A percentile compares a stretch with the other conserved stretches of the same genome.
Evolutionary conservation across 2,888 invertebrate genomes (phyloP).

Genomic region (Steinernema scapterisci): DNA sequence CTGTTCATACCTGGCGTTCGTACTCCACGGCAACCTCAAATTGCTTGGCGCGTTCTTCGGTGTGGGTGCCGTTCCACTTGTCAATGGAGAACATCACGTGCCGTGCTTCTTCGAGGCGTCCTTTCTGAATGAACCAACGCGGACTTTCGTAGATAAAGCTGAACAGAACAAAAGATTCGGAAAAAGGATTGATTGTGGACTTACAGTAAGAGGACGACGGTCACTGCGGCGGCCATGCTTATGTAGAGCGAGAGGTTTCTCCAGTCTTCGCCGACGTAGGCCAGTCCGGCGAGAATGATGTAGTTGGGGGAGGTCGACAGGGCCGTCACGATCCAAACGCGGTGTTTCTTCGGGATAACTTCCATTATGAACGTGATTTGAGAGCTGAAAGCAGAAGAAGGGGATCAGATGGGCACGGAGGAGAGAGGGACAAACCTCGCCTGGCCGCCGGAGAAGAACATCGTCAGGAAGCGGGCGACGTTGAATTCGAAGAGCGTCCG

Average conservation of each 20-base stretch:
- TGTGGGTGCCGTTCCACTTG: conserved; percentile 41
- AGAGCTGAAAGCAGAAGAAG: background rate
- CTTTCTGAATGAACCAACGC: conserved; percentile 50
- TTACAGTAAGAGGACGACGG: conserved; percentile 40
- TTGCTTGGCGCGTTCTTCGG: conserved; percentile 34
- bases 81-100: conserved; percentile 39
- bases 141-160: conserved; percentile 43
- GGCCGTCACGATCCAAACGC: conserved; percentile 55
- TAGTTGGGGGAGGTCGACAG: conserved; percentile 60
- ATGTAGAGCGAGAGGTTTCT: conserved; percentile 39
- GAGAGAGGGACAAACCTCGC: conserved; percentile 33
- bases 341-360: conserved; percentile 58
- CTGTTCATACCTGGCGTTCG: conserved; percentile 36
- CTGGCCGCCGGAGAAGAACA: conserved; percentile 46
- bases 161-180: background rate
- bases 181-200: background rate
- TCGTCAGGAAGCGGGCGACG: conserved; percentile 38
- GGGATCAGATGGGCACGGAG: background rate
- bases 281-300: conserved; percentile 54
- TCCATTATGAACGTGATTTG: conserved; percentile 52
- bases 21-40: conserved; percentile 42
- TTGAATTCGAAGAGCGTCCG: conserved; percentile 41
- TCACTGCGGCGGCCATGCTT: conserved; percentile 38
- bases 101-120: conserved; percentile 38
- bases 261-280: conserved; percentile 46